phyloP scores from a whole-genome alignment of 2,888 invertebrate species.

The Smittia sp. region DNA sequence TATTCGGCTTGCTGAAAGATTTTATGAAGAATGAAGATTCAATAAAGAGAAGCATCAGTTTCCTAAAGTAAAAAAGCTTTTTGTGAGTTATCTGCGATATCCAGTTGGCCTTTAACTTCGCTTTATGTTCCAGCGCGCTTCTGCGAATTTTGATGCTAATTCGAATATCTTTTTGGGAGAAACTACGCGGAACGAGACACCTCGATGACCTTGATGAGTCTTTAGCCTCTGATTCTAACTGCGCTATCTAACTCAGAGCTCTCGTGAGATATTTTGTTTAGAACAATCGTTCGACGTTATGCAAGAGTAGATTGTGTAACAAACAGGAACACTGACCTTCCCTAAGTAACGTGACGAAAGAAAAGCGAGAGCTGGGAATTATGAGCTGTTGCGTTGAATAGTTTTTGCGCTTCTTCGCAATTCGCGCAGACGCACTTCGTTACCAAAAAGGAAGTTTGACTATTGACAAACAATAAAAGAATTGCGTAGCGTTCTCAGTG shows the following conservation, averaged over 20 bases:
- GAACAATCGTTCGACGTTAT: not conserved
- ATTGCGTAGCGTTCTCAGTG: constrained; percentile 30
- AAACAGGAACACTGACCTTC: constrained; percentile 8
- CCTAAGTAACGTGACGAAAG: not conserved
- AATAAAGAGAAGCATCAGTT: not conserved
- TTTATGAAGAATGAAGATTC: not conserved
- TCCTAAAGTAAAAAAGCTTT: no score
- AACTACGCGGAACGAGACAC: no score
- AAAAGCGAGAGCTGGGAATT: not conserved
- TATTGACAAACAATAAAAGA: constrained; percentile 37
- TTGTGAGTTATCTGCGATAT: no score
- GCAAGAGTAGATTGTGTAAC: not conserved
- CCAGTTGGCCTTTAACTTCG: no score
- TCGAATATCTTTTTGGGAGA: not conserved
- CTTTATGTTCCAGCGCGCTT: no score
- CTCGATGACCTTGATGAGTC: no score
- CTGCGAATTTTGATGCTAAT: not conserved
- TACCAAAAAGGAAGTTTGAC: not conserved
- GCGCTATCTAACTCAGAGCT: not conserved
- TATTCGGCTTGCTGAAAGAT: not conserved
- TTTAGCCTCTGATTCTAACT: not conserved
- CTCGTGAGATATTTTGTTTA: not conserved
- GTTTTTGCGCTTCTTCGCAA: not conserved
- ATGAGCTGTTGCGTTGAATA: no score
- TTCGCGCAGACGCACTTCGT: constrained; percentile 6